Evolutionary conservation across 2,113 vertebrate genomes (phyloP), one percentile per base, ranked within the genome.

Genomic region (Eptesicus fuscus): DNA sequence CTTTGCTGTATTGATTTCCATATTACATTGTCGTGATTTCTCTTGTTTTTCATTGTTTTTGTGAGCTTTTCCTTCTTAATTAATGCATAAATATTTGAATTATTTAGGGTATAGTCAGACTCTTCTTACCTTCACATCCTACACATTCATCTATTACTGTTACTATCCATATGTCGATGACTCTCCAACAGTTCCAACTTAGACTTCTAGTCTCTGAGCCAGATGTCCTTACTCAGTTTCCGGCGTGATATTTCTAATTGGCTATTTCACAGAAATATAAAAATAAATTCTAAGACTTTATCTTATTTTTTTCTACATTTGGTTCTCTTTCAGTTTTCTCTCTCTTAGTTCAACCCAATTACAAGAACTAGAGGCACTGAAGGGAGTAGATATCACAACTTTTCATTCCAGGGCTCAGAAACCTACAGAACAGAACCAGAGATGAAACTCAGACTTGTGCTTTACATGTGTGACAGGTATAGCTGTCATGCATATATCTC

Each of bases 221-320:
- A 67, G 63, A 92, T 71, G 25, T 56, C 40, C 18, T 95, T 47
- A 59, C 40, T 92, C 7, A 30, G 0, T 56, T 91, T 47, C 16
- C 12, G 7, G 37, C 5, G 17, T 79, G 63, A 7, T 10, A 69
- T 70, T 91, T 77, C 23, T 78, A 44, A 25, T 30, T 83, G 16
- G 25, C 4, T 88, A 49, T 70, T 47, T 88, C 9, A 95, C 37
- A 74, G 17, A 79, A 78, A 86, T 61, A 79, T 86, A n/a, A 90
- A 95, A 91, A 73, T 92, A 71, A 91, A 56, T 82, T 91, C 23
- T 69, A 94, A 80, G 76, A 73, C 10, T 71, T 93, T 13, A 59
- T 65, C 20, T 67, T 47, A 9, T 61, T n/a, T 84, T 63, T 25
- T 40, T 2, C 37, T 61, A 74, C 44, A 86, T 83, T 71, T 88